Evolutionary conservation across 2,797 vertebrate genomes (phyloP).

Genomic region (Centropyge bicolor): DNA sequence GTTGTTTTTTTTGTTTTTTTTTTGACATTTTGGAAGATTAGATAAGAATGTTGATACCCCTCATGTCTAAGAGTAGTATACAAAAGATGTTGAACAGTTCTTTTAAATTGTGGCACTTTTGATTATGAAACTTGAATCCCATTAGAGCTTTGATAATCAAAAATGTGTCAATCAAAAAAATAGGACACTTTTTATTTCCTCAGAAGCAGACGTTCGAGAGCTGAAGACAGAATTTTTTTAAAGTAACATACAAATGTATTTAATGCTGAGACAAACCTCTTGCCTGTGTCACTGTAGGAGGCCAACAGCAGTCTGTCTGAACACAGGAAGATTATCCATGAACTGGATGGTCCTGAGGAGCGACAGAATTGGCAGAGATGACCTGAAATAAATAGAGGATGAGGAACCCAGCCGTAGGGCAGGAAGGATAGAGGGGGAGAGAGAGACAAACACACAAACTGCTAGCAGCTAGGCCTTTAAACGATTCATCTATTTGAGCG

Average conservation of each 20-base stretch:
- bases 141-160: not conserved
- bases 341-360: conserved; percentile 82
- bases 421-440: conserved; percentile 64
- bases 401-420: conserved; percentile 67
- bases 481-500: not conserved
- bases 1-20: too few species aligned
- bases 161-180: conserved; percentile 8
- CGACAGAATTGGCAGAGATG: conserved; percentile 74
- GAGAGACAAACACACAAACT: conserved; percentile 8
- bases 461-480: conserved; percentile 30
- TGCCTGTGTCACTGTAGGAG: conserved; percentile 65
- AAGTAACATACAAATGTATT: not conserved
- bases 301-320: conserved; percentile 81
- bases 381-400: conserved; percentile 81
- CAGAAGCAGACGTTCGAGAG: not conserved
- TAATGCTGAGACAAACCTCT: not conserved
- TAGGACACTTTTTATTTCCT: not conserved
- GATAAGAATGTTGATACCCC: too few species aligned
- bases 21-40: not conserved
- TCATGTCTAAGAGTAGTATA: too few species aligned
- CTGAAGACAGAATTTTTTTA: not conserved
- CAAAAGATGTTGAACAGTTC: not conserved
- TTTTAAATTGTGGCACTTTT: conserved; percentile 2
- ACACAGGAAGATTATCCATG: conserved; percentile 75
- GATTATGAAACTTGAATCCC: conserved; percentile 6